Evolutionary conservation across 1,140 invertebrate genomes (phyloP), one percentile per base, ranked within the genome.

Genomic region (Drosophila mayri): DNA sequence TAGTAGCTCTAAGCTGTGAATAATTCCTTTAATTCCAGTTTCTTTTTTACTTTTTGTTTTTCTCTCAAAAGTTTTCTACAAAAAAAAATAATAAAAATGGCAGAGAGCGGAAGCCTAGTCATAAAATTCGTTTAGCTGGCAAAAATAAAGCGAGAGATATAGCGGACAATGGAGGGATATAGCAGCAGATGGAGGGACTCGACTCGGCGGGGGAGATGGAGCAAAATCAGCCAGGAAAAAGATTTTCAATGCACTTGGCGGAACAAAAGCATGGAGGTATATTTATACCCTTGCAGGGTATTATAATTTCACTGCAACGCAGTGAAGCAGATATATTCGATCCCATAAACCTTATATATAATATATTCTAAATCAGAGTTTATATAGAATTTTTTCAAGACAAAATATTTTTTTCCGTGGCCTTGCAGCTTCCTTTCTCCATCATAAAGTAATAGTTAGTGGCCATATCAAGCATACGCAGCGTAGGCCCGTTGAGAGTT

Each of bases 381-480:
- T n/a, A n/a, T 7, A 7, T n/a, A 12, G 14, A 14, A 2, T 52
- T 12, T 18, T 11, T 18, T 30, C 11, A 12, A 25, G 0, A 9
- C 7, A 46, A 1, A 7, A 22, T 47, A 49, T 22, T 55, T 35
- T 54, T 37, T 20, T 0, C 35, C 1, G 35, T 55, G 35, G 0
- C 14, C 49, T n/a, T 50, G 28, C 30, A 4, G 18, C 18, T 50
- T n/a, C 2, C 12, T 14, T 55, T 35, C 37, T 4, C 37, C 35
- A 6, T 35, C 52, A 55, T 55, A 22, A 32, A 59, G 54, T 50
- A 41, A 46, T 10, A 41, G 40, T 55, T 38, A 20, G 35, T 55
- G 35, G 52, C 52, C 52, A 35, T 49, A 70, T 63, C 68, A 57
- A 50, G 71, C 18, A 74, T 74, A 74, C 71, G 71, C 71, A 32